phyloP scores from a whole-genome alignment of 1,140 invertebrate genomes.

The Eupristina koningsbergeri region DNA sequence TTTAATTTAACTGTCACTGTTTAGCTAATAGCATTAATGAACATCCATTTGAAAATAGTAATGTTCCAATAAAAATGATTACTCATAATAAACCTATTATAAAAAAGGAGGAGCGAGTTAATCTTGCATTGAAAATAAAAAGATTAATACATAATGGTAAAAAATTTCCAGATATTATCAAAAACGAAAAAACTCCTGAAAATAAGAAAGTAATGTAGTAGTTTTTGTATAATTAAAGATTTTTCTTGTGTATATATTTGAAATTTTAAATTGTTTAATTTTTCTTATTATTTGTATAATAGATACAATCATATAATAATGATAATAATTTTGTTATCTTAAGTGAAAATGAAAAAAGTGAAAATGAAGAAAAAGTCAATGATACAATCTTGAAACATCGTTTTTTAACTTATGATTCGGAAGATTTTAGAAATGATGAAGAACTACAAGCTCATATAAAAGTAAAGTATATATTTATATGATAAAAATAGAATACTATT shows the following conservation, averaged over 20 bases:
- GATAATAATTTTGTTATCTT: too few relatives aligned
- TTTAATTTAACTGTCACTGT: too few relatives aligned
- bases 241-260: neutral
- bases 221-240: neutral
- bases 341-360: neutral
- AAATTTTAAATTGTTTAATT: neutral
- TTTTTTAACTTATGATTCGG: conserved; percentile 43
- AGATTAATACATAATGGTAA: neutral
- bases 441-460: neutral
- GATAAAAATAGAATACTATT: neutral
- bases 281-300: too few relatives aligned
- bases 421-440: conserved; percentile 38
- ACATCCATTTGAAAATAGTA: neutral
- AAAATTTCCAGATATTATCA: neutral
- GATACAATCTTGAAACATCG: conserved; percentile 23
- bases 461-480: neutral
- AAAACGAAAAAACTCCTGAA: neutral
- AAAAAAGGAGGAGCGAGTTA: conserved; percentile 18
- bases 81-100: conserved; percentile 22
- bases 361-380: neutral
- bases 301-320: neutral
- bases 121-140: neutral
- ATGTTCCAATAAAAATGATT: neutral
- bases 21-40: neutral
- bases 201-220: neutral